phyloP scores from a whole-genome alignment of 2,888 invertebrate genomes.

The Tineola bisselliella region DNA sequence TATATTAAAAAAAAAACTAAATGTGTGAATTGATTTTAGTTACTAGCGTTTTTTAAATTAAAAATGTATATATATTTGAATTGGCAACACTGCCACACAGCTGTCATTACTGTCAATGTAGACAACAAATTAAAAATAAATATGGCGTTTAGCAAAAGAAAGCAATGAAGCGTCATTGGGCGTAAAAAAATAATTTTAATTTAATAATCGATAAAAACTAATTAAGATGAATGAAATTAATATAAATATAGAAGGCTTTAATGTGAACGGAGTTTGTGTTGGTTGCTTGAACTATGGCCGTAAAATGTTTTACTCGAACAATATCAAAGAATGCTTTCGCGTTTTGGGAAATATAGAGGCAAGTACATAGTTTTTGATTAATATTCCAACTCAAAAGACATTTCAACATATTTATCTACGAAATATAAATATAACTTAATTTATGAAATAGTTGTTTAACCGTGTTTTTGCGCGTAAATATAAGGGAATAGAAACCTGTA shows the following conservation, averaged over 20 bases:
- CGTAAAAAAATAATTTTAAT: slow-evolving; percentile 29
- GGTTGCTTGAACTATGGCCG: slow-evolving; percentile 55
- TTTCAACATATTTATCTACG: neutral
- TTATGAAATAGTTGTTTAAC: neutral
- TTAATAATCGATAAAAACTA: slow-evolving; percentile 12
- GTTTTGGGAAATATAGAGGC: slow-evolving; percentile 50
- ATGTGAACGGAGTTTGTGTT: slow-evolving; percentile 59
- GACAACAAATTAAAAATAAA: neutral
- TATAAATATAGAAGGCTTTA: slow-evolving; percentile 59
- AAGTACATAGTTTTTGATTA: slow-evolving; percentile 23
- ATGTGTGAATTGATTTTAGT: too few relatives aligned
- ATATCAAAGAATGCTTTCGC: slow-evolving; percentile 41
- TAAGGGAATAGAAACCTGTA: neutral
- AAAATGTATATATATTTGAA: neutral
- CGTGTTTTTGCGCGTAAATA: neutral
- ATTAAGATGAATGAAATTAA: slow-evolving; percentile 52
- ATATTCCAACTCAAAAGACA: neutral
- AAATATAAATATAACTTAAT: neutral
- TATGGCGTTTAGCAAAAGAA: slow-evolving; percentile 23
- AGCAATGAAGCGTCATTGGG: slow-evolving; percentile 49
- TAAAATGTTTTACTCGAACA: slow-evolving; percentile 42
- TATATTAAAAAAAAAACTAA: too few relatives aligned
- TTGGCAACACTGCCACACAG: neutral
- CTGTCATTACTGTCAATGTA: neutral
- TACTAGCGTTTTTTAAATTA: too few relatives aligned